Conservation (phyloP, 2,113 vertebrate species). For the Naja naja region DNA sequence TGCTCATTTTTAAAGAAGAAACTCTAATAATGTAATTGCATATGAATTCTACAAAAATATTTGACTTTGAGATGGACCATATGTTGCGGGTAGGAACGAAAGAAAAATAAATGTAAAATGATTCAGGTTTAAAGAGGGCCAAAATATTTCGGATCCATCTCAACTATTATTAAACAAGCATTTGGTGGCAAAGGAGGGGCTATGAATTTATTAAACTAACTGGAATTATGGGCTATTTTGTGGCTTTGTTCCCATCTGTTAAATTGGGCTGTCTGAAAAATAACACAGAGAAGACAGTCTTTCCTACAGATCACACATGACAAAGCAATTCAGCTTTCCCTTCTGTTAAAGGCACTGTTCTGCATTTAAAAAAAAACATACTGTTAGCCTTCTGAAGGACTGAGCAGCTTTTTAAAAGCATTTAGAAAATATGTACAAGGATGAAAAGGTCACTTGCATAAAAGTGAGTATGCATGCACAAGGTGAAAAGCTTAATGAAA, state of each 20-base stretch:
- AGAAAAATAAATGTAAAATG: slow-evolving; percentile 34
- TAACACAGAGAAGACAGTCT: slow-evolving; percentile 63
- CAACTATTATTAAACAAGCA: slow-evolving; percentile 56
- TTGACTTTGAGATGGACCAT: slow-evolving; percentile 18
- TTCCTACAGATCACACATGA: slow-evolving; percentile 70
- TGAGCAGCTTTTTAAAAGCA: slow-evolving; percentile 77
- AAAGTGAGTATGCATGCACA: slow-evolving; percentile 74
- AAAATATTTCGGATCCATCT: slow-evolving; percentile 37
- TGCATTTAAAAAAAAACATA: slow-evolving; percentile 62
- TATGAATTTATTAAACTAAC: slow-evolving; percentile 61
- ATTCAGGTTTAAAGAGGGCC: slow-evolving; percentile 32
- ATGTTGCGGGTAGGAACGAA: background rate
- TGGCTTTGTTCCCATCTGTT: slow-evolving; percentile 75
- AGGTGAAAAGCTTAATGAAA: slow-evolving; percentile 81
- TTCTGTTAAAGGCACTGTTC: slow-evolving; percentile 68
- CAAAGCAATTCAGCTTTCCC: slow-evolving; percentile 54
- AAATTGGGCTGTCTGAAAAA: slow-evolving; percentile 67
- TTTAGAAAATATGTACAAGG: slow-evolving; percentile 74
- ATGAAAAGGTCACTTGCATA: slow-evolving; percentile 75
- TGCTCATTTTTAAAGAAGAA: background rate
- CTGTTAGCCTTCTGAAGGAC: slow-evolving; percentile 72
- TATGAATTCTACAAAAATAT: slow-evolving; percentile 18
- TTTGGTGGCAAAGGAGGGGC: slow-evolving; percentile 60
- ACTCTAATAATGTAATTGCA: background rate
- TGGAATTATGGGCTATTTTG: slow-evolving; percentile 57